These are phyloP conservation scores for Oryzias woworae DNA, from an alignment of 2,113 vertebrate species.

Conservation along the genomic window DNA sequence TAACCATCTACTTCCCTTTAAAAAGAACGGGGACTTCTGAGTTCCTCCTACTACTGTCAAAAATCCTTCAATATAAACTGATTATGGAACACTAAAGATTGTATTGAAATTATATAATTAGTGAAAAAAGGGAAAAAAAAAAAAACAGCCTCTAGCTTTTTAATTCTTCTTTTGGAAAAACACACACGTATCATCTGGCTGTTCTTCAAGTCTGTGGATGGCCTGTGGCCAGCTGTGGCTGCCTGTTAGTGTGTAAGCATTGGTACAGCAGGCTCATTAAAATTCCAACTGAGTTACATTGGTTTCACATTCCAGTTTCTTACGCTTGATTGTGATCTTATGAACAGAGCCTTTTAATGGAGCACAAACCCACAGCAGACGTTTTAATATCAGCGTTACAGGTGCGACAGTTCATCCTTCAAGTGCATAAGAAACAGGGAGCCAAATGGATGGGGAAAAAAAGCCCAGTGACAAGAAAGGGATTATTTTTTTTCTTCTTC, in stretches of 20 bases:
- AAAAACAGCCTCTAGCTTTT: too few species aligned
- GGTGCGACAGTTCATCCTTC: background rate
- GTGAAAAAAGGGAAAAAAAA: background rate
- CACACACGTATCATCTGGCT: background rate
- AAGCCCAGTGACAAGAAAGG: background rate
- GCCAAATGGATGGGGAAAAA: background rate
- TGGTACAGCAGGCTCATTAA: constrained; percentile 1
- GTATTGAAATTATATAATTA: background rate
- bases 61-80: constrained; percentile 2
- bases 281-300: background rate
- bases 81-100: background rate
- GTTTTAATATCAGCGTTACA: constrained; percentile 1
- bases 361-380: background rate
- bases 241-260: background rate
- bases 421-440: background rate
- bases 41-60: constrained; percentile 31
- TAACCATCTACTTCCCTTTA: constrained; percentile 41
- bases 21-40: constrained; percentile 50
- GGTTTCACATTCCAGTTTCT: background rate
- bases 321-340: background rate
- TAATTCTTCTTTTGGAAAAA: background rate
- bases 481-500: background rate
- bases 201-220: background rate
- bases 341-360: constrained; percentile 5
- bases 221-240: background rate